Evolutionary conservation across 2,888 invertebrate genomes (phyloP).

Genomic region (Sialis lutaria): DNA sequence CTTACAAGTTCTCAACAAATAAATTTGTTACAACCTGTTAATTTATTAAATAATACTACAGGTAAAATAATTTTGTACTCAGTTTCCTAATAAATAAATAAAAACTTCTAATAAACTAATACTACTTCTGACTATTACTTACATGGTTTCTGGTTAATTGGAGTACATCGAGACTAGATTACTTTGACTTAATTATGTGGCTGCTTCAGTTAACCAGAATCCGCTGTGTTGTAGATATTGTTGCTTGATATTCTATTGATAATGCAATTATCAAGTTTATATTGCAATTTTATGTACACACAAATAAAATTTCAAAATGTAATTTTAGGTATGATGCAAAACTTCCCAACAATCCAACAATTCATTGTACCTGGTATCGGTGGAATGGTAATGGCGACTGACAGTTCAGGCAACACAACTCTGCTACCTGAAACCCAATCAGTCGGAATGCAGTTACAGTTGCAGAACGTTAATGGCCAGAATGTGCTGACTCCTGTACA

Average conservation of each 20-base stretch:
- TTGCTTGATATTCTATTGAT: too few species aligned
- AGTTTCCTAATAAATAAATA: too few species aligned
- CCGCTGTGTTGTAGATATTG: too few species aligned
- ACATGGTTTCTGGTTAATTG: too few species aligned
- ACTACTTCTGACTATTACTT: too few species aligned
- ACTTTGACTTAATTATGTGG: too few species aligned
- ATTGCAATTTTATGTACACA: too few species aligned
- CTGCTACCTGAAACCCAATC: constrained; percentile 50
- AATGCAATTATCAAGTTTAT: too few species aligned
- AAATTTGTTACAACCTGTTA: constrained; percentile 64
- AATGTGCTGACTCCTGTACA: constrained; percentile 60
- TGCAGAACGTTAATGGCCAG: constrained; percentile 65
- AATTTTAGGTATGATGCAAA: constrained; percentile 36
- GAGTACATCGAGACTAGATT: too few species aligned
- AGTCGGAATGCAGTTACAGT: constrained; percentile 54
- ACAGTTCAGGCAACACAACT: constrained; percentile 45
- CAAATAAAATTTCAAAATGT: too few species aligned
- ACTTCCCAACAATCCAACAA: constrained; percentile 66
- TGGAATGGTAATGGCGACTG: constrained; percentile 70
- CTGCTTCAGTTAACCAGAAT: too few species aligned
- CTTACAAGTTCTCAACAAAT: constrained; percentile 47
- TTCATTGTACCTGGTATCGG: constrained; percentile 64
- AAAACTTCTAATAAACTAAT: too few species aligned
- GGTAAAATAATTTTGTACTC: constrained; percentile 16
- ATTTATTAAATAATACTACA: constrained; percentile 52